Base-by-base conservation (phyloP, 2,113 vertebrate species). In the Campylomormyrus tamandua region DNA sequence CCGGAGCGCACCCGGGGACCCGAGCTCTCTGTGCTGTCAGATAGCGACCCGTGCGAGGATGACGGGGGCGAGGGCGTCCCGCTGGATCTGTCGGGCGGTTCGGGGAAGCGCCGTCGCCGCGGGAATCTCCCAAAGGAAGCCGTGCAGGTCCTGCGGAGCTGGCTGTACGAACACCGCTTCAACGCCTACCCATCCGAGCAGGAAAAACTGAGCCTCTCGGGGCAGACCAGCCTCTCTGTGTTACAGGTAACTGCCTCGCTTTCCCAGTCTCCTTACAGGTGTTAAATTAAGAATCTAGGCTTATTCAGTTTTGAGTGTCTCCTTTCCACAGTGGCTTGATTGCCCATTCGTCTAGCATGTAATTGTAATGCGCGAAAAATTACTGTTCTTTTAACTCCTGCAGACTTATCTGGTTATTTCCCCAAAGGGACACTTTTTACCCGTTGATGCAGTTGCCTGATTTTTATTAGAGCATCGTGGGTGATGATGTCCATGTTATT, bases 71-170 rank as follows among this genome's bases (percentile, higher is more conserved):
- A 95, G 91, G 91, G 95, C 91, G 94, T 95, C n/a, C 97, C 97
- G 3, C 95, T 96, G 5, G 97, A 97, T 91, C 93, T 96, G 89
- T 96, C 95, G 0, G 96, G 95, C 58, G 95, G 94, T 89, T 88
- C 95, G 0, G 94, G 93, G 91, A 99, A 99, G 94, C 97, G 97
- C 88, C 98, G 98, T 92, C 97, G 98, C 90, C 96, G 98, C 19
- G 98, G 98, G 84, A 99, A 99, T 90, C 96, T 99, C 53, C 98
- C 98, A n/a, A 99, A 99, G 92, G 98, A 98, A 91, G 97, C 98
- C 0, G 98, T 99, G 91, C 97, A 97, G 94, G 97, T 98, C 91
- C 97, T 99, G 10, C 96, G 97, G 19, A 97, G 96, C 94, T 99
- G 98, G 98, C 96, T 99, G 45, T 99, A 98, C 1, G 95, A 98